Conservation (phyloP, 2,888 invertebrate genomes). For the Lasioglossum malachurum region DNA sequence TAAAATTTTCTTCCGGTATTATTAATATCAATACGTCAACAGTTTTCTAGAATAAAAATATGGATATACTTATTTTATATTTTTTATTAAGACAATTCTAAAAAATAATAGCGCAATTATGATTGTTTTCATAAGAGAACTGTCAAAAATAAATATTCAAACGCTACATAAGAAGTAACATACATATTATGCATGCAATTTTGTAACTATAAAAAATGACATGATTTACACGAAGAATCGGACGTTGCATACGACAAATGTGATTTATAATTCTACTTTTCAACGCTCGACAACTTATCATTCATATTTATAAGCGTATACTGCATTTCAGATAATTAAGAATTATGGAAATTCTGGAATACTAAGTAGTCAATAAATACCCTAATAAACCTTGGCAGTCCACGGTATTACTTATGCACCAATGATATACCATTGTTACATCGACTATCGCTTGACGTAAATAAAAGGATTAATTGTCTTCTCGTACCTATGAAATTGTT, state of each 20-base stretch:
- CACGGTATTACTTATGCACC: not conserved
- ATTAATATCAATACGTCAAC: too few species aligned
- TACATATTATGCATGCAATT: not conserved
- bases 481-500: too few species aligned
- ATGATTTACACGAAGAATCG: not conserved
- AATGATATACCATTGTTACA: not conserved
- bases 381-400: not conserved
- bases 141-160: not conserved
- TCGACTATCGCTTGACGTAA: constrained; percentile 1
- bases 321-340: constrained; percentile 36
- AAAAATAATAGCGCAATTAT: not conserved
- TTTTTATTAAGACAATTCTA: not conserved
- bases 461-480: constrained; percentile 14
- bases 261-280: constrained; percentile 49
- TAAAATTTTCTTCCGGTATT: too few species aligned
- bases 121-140: not conserved
- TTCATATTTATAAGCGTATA: constrained; percentile 58
- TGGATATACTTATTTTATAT: not conserved
- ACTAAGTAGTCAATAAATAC: not conserved
- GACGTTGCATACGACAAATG: constrained; percentile 18
- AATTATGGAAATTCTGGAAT: constrained; percentile 25
- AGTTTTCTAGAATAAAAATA: not conserved
- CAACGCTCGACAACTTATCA: constrained; percentile 30
- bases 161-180: not conserved
- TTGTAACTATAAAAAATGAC: not conserved